Percentiles rank a stretch among this genome's conserved stretches.
Evolutionary conservation across 1,140 invertebrate species (phyloP).

Genomic region (Drosophila parvula): DNA sequence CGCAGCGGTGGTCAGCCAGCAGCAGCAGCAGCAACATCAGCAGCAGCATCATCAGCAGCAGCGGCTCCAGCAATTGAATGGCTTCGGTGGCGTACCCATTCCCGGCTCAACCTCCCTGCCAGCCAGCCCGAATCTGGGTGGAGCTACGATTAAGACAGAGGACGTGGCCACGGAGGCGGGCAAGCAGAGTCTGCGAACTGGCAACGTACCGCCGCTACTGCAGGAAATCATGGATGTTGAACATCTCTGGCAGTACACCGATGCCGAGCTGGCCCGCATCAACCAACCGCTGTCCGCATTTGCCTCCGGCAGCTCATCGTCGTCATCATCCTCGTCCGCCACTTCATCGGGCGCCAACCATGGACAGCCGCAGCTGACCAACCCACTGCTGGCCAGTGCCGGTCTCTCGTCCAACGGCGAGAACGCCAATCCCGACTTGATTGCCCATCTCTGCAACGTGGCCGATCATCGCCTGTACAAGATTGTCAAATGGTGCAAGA

Average conservation of each 20-base stretch:
- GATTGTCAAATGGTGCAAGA: slow-evolving; percentile 99
- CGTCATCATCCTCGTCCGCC: slow-evolving; percentile 56
- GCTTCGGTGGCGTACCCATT: slow-evolving; percentile 47
- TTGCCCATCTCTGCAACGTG: slow-evolving; percentile 95
- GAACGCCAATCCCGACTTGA: slow-evolving; percentile 92
- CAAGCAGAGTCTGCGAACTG: slow-evolving; percentile 44
- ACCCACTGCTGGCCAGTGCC: slow-evolving; percentile 87
- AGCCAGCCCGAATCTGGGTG: slow-evolving; percentile 66
- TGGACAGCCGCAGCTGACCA: slow-evolving; percentile 85
- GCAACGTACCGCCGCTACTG: slow-evolving; percentile 68
- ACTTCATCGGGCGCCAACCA: slow-evolving; percentile 30
- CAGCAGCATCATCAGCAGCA: slow-evolving; percentile 60
- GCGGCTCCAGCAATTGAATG: slow-evolving; percentile 60
- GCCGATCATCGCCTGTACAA: slow-evolving; percentile 98
- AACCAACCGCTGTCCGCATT: slow-evolving; percentile 84
- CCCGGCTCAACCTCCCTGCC: slow-evolving; percentile 51
- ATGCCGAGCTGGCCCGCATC: slow-evolving; percentile 87
- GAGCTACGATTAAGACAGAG: slow-evolving; percentile 64
- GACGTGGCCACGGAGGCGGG: slow-evolving; percentile 40
- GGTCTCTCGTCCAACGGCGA: slow-evolving; percentile 86
- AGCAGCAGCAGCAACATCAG: slow-evolving; percentile 43
- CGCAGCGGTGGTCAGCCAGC: slow-evolving; percentile 41
- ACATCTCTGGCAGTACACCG: slow-evolving; percentile 96
- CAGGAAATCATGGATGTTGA: slow-evolving; percentile 97
- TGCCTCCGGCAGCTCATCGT: slow-evolving; percentile 68